These are phyloP conservation scores for Malthinus seriepunctatus DNA, from an alignment of 2,888 invertebrate species.

Conservation along the genomic window DNA sequence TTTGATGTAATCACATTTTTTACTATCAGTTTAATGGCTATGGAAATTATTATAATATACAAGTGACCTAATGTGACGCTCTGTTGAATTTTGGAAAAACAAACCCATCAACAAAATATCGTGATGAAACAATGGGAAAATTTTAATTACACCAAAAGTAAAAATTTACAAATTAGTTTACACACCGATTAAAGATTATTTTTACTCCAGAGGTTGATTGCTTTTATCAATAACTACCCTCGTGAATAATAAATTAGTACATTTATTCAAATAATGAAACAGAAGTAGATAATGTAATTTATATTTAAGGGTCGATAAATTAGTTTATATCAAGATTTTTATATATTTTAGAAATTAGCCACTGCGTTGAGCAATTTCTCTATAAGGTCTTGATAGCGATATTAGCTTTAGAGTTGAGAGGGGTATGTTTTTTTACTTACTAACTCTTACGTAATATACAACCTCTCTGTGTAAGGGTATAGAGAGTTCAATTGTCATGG, in stretches of 20 bases:
- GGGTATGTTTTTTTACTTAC: no score
- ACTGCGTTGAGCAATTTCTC: no score
- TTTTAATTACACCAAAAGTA: not conserved
- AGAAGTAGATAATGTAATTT: not conserved
- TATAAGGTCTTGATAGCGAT: no score
- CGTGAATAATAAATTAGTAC: not conserved
- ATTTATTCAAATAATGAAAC: not conserved
- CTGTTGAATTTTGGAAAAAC: constrained; percentile 16
- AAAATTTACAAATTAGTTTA: no score
- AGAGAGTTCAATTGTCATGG: no score
- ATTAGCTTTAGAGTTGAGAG: no score
- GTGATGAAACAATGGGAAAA: no score
- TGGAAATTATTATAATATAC: constrained; percentile 16
- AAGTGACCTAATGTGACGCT: constrained; percentile 11
- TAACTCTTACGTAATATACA: no score
- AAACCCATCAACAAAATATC: no score
- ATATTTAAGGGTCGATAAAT: not conserved
- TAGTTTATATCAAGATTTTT: no score
- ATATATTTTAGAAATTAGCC: no score
- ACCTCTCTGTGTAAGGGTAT: no score
- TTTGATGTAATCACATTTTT: constrained; percentile 22
- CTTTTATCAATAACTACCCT: not conserved
- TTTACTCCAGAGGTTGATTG: not conserved
- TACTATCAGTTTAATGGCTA: constrained; percentile 15
- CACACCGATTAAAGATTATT: not conserved